Base-by-base conservation (phyloP, 35 echinoderm and acorn worm species). In the Lytechinus pictus region DNA sequence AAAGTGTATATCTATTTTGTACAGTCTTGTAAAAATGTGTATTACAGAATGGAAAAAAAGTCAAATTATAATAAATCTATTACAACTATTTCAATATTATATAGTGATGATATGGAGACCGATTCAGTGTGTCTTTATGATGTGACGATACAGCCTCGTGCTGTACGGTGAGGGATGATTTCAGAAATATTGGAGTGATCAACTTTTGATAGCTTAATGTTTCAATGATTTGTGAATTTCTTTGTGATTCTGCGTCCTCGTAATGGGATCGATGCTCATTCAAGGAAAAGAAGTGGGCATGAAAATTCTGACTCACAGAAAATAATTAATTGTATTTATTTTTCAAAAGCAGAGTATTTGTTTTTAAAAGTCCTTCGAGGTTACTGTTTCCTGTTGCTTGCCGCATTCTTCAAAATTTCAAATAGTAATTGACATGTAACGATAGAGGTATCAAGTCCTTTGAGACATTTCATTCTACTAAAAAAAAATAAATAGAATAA, bases 21-120 rank as follows among this genome's bases (percentile, higher is more conserved):
- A 90, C 52, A 90, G 88, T 90, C 88, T 52, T 90, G 88, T 90
- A 90, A 90, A 90, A 52, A 54, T 90, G 88, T 90, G 66, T 79
- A 79, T 79, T 79, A 79, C 66, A 79, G 66, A 79, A 79, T 79
- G 66, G n/a, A 90, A 90, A 90, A 28, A 90, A 90, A 90, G 33
- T 44, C 33, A 44, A 52, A 28, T 90, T 52, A 54, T 44, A 90
- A 90, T 90, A 90, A 90, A 90, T 90, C 28, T 90, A 90, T 90
- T 90, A 90, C 52, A 21, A 14, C 28, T 90, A 90, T 90, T 90
- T 90, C 88, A 90, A 90, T 90, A 90, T 90, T 52, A 51, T 79
- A 79, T n/a, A 24, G 66, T 79, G 28, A 90, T 12, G 11, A 54
- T 52, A 90, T 90, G 88, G 29, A 90, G 86, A 28, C 8, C 14